Base-by-base conservation (phyloP, 92 coral and sea anemone species). In the Bergia puertoricense region DNA sequence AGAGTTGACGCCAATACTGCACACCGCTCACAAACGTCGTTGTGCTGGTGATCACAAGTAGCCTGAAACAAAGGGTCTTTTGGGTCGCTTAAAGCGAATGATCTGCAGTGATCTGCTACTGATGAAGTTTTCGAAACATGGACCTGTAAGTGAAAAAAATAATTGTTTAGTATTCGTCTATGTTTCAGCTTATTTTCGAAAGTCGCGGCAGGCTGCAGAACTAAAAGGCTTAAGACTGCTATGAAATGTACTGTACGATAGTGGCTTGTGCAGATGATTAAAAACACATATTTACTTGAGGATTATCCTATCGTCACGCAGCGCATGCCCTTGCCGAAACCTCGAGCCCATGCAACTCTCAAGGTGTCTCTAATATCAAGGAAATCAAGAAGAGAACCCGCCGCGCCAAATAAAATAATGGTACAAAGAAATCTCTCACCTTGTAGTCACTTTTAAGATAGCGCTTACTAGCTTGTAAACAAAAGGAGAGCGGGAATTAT, bases 31-130 rank as follows among this genome's bases (percentile, higher is more conserved):
- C 30, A 30, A 30, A 30, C 30, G 30, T 30, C 30, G 0, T 30
- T 30, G 30, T 92, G 94, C 65, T 86, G 89, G 72, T 92, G 94
- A 51, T 86, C 94, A 72, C 94, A 92, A 75, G 46, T 85, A 76
- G 88, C 77, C 88, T 90, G 92, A 76, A 86, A 92, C 72, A 84
- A 90, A 74, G 88, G 62, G 67, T 89, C 94, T 85, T 92, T 86
- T 56, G 92, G 92, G 78, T 92, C 92, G 86, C 88, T 90, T 72
- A 92, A 78, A 77, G 94, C 88, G 74, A 81, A 92, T 76, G 90
- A 71, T 86, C 94, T 86, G 91, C 30, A 0, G 30, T 0, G 30
- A 88, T 92, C 92, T 72, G 94, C 91, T 59, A 90, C 92, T 36
- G 88, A 89, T 50, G 94, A 92, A 71, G 81, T 89, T 75, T 77